Evolutionary conservation across 2,888 invertebrate species (phyloP).

Genomic region (Monopis laevigella): DNA sequence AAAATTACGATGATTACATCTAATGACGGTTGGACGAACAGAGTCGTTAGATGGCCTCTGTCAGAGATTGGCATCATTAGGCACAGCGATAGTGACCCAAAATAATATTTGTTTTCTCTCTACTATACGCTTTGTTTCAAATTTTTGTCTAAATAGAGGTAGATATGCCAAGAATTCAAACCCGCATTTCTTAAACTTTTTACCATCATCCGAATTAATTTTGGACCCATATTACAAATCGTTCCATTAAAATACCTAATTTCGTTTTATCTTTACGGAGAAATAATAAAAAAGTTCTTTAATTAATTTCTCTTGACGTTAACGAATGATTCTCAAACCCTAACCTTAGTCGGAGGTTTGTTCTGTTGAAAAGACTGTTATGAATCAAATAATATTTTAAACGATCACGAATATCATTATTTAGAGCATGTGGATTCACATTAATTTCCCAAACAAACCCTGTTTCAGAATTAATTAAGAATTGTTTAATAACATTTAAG

Average conservation of each 20-base stretch:
- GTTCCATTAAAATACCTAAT: conserved; percentile 9
- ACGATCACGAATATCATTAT: no score
- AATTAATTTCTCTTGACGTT: conserved; percentile 8
- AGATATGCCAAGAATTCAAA: no score
- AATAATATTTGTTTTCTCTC: conserved; percentile 50
- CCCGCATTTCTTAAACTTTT: no score
- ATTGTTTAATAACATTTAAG: conserved; percentile 1
- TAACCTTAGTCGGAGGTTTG: no score
- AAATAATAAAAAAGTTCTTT: conserved; percentile 4
- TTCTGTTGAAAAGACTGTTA: no score
- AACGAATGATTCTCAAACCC: conserved; percentile 6
- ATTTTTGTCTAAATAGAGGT: no score
- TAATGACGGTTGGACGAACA: conserved; percentile 51
- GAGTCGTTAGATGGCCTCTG: conserved; percentile 50
- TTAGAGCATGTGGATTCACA: no score
- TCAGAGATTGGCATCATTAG: conserved; percentile 60
- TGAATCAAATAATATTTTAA: no score
- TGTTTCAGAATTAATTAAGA: no score
- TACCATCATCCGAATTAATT: no score
- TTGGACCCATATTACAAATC: conserved; percentile 16
- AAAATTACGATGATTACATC: conserved; percentile 65
- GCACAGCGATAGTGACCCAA: conserved; percentile 54
- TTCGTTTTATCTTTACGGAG: conserved; percentile 7
- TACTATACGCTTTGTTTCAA: no score
- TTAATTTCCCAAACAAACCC: no score